Conservation (phyloP, 2,888 invertebrate genomes). For the Sphaeridia pumilis region DNA sequence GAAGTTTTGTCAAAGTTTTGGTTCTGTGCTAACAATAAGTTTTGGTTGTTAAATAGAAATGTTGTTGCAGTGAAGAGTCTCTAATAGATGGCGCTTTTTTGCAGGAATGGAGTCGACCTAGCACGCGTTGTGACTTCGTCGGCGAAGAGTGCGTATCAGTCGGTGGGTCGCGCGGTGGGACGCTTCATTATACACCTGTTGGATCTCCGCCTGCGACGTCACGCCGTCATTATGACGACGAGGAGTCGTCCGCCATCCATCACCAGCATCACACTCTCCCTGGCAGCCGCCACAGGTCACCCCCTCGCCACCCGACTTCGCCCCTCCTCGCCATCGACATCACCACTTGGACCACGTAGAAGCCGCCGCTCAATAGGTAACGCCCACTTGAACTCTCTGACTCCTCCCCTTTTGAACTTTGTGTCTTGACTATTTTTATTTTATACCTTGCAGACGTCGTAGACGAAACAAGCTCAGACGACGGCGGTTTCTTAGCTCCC, state of each 20-base stretch:
- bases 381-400: background rate
- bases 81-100: too few species aligned
- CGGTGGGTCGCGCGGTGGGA: constrained; percentile 36
- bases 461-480: constrained; percentile 35
- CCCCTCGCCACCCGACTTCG: constrained; percentile 34
- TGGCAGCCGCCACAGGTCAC: constrained; percentile 34
- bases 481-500: constrained; percentile 36
- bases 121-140: constrained; percentile 37
- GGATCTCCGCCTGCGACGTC: constrained; percentile 36
- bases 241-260: constrained; percentile 33
- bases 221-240: constrained; percentile 36
- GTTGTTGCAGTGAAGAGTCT: too few species aligned
- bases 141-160: constrained; percentile 34
- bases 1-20: too few species aligned
- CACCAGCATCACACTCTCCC: constrained; percentile 37
- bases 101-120: constrained; percentile 36
- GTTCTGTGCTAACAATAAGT: too few species aligned
- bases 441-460: constrained; percentile 27
- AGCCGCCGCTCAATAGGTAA: constrained; percentile 7
- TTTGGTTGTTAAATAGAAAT: too few species aligned
- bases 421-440: background rate
- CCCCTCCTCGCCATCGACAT: constrained; percentile 36
- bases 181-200: constrained; percentile 35
- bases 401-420: background rate
- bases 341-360: constrained; percentile 33